Conservation (phyloP, 2,888 invertebrate species). For the Diarsia rubi region DNA sequence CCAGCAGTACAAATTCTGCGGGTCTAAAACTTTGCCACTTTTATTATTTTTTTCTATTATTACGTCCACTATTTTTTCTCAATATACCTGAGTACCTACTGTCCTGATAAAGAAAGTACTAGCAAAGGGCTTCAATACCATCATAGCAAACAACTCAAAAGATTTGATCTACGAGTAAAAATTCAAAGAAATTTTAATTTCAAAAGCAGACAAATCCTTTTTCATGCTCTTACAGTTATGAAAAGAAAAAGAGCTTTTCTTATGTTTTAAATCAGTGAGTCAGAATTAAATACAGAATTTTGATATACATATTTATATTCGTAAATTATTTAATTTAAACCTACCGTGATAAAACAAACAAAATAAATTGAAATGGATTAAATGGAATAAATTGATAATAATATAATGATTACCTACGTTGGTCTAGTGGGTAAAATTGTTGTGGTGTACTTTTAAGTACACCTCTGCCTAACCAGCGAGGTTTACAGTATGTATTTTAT, state of each 20-base stretch:
- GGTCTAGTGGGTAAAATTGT: no score
- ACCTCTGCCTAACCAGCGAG: no score
- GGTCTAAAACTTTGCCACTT: neutral
- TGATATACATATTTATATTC: neutral
- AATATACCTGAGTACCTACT: neutral
- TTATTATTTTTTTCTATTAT: no score
- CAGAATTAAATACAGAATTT: constrained; percentile 5
- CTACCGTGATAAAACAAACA: neutral
- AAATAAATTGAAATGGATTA: constrained; percentile 1
- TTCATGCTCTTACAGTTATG: constrained; percentile 30
- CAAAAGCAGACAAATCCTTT: constrained; percentile 48
- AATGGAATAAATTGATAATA: constrained; percentile 7
- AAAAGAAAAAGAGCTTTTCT: constrained; percentile 18
- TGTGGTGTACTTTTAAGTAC: no score
- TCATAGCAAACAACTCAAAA: constrained; percentile 20
- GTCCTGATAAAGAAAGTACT: neutral
- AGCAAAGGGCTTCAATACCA: constrained; percentile 3
- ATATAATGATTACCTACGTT: no score
- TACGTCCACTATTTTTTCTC: no score
- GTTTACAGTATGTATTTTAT: no score
- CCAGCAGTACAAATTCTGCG: neutral
- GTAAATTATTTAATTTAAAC: neutral
- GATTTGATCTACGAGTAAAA: constrained; percentile 19
- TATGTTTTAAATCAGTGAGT: constrained; percentile 15
- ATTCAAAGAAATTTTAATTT: constrained; percentile 40